These are phyloP conservation scores for Melikaiella ostensackeni DNA, from an alignment of 2,888 invertebrate genomes.

Conservation along the genomic window DNA sequence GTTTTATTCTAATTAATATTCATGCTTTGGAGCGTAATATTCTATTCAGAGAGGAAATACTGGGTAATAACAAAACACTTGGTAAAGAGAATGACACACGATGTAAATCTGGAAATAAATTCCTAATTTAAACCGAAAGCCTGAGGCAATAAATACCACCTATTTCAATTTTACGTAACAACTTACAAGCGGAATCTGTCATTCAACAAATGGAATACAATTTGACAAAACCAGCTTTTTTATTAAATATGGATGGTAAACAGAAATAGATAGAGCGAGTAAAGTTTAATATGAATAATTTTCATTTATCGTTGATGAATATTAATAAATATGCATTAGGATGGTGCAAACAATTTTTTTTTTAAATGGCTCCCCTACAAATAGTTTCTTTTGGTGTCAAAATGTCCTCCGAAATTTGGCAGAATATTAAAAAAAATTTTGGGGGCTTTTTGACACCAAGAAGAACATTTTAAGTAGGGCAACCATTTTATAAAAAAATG, in stretches of 20 bases:
- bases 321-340: too few species aligned
- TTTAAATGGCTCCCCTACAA: too few species aligned
- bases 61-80: neutral
- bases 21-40: neutral
- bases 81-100: neutral
- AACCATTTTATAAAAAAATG: too few species aligned
- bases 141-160: neutral
- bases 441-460: too few species aligned
- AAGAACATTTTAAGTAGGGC: too few species aligned
- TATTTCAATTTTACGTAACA: slow-evolving; percentile 7
- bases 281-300: too few species aligned
- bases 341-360: too few species aligned
- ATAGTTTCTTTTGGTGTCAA: too few species aligned
- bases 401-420: too few species aligned
- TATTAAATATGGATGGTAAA: neutral
- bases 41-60: neutral
- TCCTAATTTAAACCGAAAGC: neutral
- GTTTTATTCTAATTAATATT: neutral
- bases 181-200: neutral
- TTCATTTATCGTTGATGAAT: too few species aligned
- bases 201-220: neutral
- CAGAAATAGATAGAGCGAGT: too few species aligned
- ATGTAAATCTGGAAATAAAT: neutral
- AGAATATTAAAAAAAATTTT: too few species aligned
- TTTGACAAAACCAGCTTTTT: neutral